Evolutionary conservation across 2,113 vertebrate genomes (phyloP), one percentile per base, ranked within the genome.

Genomic region (Anarhynchus alexandrinus): DNA sequence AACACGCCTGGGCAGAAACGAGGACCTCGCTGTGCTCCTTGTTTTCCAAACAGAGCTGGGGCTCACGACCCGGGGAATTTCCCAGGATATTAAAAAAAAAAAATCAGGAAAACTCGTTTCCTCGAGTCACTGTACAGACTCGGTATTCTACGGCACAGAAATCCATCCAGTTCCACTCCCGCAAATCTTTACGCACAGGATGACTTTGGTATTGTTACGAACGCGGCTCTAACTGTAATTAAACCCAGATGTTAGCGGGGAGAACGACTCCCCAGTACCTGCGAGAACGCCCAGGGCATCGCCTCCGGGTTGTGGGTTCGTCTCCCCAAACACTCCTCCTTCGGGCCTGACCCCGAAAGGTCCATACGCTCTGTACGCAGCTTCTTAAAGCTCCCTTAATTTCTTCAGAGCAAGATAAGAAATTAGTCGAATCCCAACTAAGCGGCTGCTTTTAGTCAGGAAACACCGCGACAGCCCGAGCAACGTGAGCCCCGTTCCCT

Each of bases 351-450:
- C 30, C 57, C 27, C 9, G 1, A 54, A 59, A 3, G 38, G 9
- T 47, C 45, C 3, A 1, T 2, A 2, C 2, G 1, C n/a, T 21
- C 62, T 2, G 4, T 3, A 18, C 9, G 0, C 4, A 1, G 0
- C 13, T 40, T 26, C 66, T 36, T 10, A 12, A 71, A 45, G 36
- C 3, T 7, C 64, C 43, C 29, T 69, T 26, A 0, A 3, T 38
- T 69, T 67, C 32, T 43, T 34, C 32, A 64, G 21, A 67, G 27
- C 26, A 5, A 38, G 34, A 25, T 2, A 38, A 67, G 20, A 32
- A 57, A 19, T 10, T 1, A 52, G 13, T 1, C 19, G 19, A 62
- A 86, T 80, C 25, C 27, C 20, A 7, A 9, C 34, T 65, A 49
- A 22, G 62, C 23, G 11, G 62, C 10, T 2, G 5, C 5, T 80